Percentiles rank a stretch among this genome's conserved stretches.
Evolutionary conservation across 2,888 invertebrate genomes (phyloP).

Genomic region (Orchesella flavescens): DNA sequence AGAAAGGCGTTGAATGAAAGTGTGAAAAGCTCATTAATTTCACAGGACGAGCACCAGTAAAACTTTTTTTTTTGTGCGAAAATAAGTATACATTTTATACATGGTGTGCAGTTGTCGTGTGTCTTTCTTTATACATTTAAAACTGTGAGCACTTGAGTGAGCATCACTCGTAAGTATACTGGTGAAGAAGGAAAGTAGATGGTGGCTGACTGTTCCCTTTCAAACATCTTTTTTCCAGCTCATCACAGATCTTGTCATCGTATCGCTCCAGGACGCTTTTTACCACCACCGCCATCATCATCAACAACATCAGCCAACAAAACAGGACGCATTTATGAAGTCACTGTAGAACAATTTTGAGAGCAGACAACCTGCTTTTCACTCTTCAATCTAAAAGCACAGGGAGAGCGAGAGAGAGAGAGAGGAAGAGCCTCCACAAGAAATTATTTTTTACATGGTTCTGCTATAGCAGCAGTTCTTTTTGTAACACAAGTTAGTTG

Average conservation of each 20-base stretch:
- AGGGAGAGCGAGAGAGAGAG: not conserved
- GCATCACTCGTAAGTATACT: too few species aligned
- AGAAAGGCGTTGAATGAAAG: conserved; percentile 53
- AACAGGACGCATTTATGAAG: not conserved
- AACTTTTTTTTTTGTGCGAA: not conserved
- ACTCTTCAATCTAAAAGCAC: not conserved
- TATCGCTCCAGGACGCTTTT: conserved; percentile 49
- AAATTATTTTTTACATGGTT: not conserved
- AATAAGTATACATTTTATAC: not conserved
- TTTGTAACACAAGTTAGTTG: not conserved
- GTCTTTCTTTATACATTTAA: not conserved
- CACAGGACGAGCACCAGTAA: conserved; percentile 12
- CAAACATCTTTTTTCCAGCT: conserved; percentile 9
- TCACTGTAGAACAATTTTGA: too few species aligned
- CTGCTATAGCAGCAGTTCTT: not conserved
- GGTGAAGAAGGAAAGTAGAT: not conserved
- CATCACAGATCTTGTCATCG: conserved; percentile 54
- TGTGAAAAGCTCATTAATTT: conserved; percentile 60
- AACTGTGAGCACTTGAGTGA: too few species aligned
- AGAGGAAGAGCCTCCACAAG: not conserved
- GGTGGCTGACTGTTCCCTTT: not conserved
- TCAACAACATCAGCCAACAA: conserved; percentile 20
- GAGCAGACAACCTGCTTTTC: too few species aligned
- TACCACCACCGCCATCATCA: conserved; percentile 27
- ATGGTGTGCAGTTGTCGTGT: not conserved